Conservation (phyloP, 2,888 invertebrate species). For the Hipparchia sbordonii region DNA sequence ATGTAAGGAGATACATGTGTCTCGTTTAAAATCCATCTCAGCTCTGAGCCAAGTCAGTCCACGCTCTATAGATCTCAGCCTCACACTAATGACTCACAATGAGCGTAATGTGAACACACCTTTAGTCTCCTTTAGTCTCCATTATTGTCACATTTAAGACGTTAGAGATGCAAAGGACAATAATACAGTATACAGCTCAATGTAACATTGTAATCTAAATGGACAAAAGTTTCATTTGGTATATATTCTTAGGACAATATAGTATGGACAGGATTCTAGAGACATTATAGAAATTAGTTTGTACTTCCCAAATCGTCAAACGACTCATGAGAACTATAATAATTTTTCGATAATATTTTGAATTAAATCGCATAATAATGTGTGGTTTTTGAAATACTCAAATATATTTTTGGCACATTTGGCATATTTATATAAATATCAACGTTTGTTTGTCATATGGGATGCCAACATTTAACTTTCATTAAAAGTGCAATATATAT, state of each 20-base stretch:
- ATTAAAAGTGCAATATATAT: too few relatives aligned
- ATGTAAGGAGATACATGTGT: too few relatives aligned
- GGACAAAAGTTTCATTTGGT: constrained; percentile 36
- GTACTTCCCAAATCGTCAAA: constrained; percentile 22
- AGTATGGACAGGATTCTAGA: constrained; percentile 36
- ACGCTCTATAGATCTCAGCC: too few relatives aligned
- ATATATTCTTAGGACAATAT: constrained; percentile 23
- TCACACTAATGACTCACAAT: too few relatives aligned
- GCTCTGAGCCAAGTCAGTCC: too few relatives aligned
- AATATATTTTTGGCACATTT: constrained; percentile 1
- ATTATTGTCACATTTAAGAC: constrained; percentile 36
- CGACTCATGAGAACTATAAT: constrained; percentile 28
- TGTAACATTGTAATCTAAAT: constrained; percentile 24
- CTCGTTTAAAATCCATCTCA: too few relatives aligned
- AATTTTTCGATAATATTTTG: constrained; percentile 12
- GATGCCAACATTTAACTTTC: too few relatives aligned
- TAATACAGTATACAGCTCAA: constrained; percentile 12
- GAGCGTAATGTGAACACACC: neutral
- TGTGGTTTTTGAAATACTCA: neutral
- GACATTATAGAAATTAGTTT: constrained; percentile 30
- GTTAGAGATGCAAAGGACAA: constrained; percentile 26
- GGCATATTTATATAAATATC: neutral
- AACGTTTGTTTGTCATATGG: too few relatives aligned
- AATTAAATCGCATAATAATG: neutral
- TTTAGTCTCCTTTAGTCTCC: neutral